Percentiles rank a stretch among this genome's conserved stretches.
These are phyloP conservation scores for Lochmaea crataegi DNA, from an alignment of 2,888 invertebrate species.

Conservation along the genomic window DNA sequence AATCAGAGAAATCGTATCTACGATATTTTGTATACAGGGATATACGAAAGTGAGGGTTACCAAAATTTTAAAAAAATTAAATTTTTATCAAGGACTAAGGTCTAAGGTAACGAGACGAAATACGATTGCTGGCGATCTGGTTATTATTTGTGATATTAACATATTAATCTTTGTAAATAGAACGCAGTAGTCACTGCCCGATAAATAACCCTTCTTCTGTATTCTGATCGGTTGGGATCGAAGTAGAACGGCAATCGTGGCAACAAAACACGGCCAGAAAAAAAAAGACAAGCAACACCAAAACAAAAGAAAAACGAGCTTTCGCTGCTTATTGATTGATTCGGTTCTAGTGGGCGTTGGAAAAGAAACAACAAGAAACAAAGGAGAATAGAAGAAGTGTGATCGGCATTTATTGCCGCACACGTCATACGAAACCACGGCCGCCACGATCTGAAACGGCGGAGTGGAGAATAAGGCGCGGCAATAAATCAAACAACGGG, in stretches of 20 bases:
- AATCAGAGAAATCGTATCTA: too few species aligned
- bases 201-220: slow-evolving; percentile 14
- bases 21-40: too few species aligned
- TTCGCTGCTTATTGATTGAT: slow-evolving; percentile 37
- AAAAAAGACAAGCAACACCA: slow-evolving; percentile 10
- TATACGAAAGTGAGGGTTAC: too few species aligned
- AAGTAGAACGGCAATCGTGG: slow-evolving; percentile 20
- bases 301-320: slow-evolving; percentile 36
- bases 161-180: too few species aligned
- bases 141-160: too few species aligned
- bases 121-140: too few species aligned
- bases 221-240: slow-evolving; percentile 19
- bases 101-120: too few species aligned
- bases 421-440: slow-evolving; percentile 29
- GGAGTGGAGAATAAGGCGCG: slow-evolving; percentile 13
- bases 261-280: slow-evolving; percentile 7
- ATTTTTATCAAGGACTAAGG: too few species aligned
- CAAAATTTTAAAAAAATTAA: too few species aligned
- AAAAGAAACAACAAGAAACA: slow-evolving; percentile 32
- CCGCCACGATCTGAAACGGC: slow-evolving; percentile 18
- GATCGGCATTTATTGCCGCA: slow-evolving; percentile 33
- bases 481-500: slow-evolving; percentile 25
- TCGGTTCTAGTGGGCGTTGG: slow-evolving; percentile 34
- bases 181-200: slow-evolving; percentile 11
- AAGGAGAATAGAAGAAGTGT: slow-evolving; percentile 25